These are phyloP conservation scores for Harpagoxenus sublaevis DNA, from an alignment of 2,888 invertebrate species.

Conservation along the genomic window DNA sequence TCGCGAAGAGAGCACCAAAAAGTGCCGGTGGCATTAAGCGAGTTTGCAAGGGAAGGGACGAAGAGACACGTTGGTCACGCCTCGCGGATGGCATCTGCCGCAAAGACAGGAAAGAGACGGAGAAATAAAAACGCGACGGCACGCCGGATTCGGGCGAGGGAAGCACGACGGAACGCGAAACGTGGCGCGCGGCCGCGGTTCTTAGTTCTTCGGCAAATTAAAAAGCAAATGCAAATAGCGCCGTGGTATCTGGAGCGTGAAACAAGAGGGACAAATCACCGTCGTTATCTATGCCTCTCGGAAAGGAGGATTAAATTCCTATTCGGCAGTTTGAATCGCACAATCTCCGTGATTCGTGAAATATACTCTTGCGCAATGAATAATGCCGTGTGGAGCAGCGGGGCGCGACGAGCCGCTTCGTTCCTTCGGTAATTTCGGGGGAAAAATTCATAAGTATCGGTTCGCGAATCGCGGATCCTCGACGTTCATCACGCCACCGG, in stretches of 20 bases:
- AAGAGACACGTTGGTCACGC: constrained; percentile 50
- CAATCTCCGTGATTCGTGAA: not conserved
- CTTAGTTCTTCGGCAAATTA: constrained; percentile 33
- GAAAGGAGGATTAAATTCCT: not conserved
- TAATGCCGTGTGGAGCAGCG: not conserved
- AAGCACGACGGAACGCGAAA: constrained; percentile 20
- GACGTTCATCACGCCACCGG: constrained; percentile 10
- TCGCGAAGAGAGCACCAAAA: constrained; percentile 40
- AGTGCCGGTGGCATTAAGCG: constrained; percentile 24
- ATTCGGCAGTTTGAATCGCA: not conserved
- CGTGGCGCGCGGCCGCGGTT: constrained; percentile 11
- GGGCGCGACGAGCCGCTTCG: not conserved
- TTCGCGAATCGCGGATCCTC: constrained; percentile 7
- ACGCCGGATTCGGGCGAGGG: not conserved
- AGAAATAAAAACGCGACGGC: constrained; percentile 41
- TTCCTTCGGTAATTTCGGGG: not conserved
- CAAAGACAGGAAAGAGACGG: constrained; percentile 40
- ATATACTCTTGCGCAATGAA: not conserved
- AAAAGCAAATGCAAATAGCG: constrained; percentile 43
- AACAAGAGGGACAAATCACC: constrained; percentile 47
- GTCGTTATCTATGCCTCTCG: constrained; percentile 23
- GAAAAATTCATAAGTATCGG: not conserved
- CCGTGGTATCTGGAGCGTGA: constrained; percentile 49
- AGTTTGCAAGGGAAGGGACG: not conserved
- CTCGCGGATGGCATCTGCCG: constrained; percentile 59